Conservation (phyloP, 2,797 vertebrate species). For the Leptoclinus maculatus region DNA sequence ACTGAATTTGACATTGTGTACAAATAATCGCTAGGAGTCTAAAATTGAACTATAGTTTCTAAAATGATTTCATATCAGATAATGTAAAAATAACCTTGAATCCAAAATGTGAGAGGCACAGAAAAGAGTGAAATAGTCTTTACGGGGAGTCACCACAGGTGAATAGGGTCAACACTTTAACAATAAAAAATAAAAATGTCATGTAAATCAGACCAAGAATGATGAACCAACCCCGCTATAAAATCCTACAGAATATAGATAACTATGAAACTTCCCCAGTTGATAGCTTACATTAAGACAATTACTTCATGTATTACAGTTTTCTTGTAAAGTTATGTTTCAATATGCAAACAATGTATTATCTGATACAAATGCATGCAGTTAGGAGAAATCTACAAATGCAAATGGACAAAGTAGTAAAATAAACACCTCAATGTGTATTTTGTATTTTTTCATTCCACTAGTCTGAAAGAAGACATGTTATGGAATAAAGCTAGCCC, state of each 20-base stretch:
- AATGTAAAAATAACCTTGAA: neutral
- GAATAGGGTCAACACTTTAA: neutral
- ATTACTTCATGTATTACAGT: neutral
- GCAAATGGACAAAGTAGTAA: no score
- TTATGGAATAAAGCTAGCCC: neutral
- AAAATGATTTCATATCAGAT: constrained; percentile 5
- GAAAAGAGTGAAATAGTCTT: neutral
- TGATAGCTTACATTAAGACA: neutral
- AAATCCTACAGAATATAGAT: neutral
- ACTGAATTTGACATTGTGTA: neutral
- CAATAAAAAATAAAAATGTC: neutral
- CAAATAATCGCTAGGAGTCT: neutral
- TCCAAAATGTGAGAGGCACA: neutral
- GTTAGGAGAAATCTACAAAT: neutral
- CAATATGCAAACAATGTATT: no score
- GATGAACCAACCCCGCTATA: neutral
- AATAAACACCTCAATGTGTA: neutral
- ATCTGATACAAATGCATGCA: neutral
- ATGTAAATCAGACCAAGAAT: neutral
- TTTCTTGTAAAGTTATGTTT: neutral
- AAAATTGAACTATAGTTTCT: constrained; percentile 1
- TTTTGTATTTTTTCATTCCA: neutral
- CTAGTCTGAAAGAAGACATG: neutral
- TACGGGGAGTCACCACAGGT: neutral
- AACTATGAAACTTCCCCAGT: neutral